Evolutionary conservation across 1,140 invertebrate species (phyloP), one percentile per base, ranked within the genome.

Genomic region (Bombus consobrinus): DNA sequence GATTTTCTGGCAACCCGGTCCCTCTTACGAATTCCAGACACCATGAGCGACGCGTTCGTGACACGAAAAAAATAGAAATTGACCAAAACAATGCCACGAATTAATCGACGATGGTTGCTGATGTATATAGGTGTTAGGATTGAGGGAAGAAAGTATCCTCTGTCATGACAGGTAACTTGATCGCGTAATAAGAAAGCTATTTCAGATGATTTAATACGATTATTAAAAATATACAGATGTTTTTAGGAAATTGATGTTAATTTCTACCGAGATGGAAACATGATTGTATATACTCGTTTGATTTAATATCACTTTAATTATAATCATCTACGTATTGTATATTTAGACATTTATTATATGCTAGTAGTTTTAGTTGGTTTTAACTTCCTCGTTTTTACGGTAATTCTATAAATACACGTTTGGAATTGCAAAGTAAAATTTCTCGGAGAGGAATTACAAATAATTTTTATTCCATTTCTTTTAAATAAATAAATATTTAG

Each of bases 1-100:
- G 89, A 90, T 90, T 89, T 90, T 90, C 88, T 75, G 71, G 39
- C 47, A 34, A 53, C 37, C 13, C 57, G 79, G 22, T 28, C 18
- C 68, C 68, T 12, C 32, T 66, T 34, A 34, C 32, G 32, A 32
- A 18, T 32, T 66, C 64, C n/a, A 34, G 32, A 34, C 62, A 62
- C 59, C 59, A n/a, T n/a, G 10, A 62, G 28, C 28, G 28, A 62
- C 59, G 25, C 59, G 28, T 13, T 62, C 28, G 59, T n/a, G 10
- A n/a, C 28, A 13, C 59, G 28, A 62, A n/a, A n/a, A 53, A 62
- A 62, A 9, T 66, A 8, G 8, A 18, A 34, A 32, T 66, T 34
- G 2, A 6, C 8, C 13, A 1, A 32, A 32, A 32, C 9, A 32
- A 32, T 18, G 62, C 0, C 5, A 8, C 32, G 6, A 32, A 32